These are phyloP conservation scores for Mya arenaria DNA, from an alignment of 1,140 invertebrate genomes.

Conservation along the genomic window DNA sequence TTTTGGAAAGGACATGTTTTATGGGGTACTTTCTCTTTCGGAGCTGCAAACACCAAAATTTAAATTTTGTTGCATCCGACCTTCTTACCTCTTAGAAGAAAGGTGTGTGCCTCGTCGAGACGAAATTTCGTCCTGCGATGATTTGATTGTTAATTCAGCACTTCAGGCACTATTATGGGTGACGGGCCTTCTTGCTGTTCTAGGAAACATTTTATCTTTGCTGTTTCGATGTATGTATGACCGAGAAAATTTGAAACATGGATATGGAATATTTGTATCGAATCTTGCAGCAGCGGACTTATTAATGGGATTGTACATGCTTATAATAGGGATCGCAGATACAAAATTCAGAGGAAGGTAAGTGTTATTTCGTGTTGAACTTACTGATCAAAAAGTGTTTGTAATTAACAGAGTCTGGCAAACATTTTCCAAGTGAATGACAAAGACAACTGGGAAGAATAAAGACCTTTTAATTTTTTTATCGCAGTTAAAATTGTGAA, in stretches of 20 bases:
- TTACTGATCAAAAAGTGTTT: not conserved
- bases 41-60: conserved; percentile 56
- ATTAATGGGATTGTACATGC: conserved; percentile 75
- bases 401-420: not conserved
- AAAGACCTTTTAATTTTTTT: not conserved
- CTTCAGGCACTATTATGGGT: conserved; percentile 66
- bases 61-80: conserved; percentile 65
- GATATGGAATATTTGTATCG: conserved; percentile 66
- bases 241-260: conserved; percentile 38
- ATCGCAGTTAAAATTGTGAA: not conserved
- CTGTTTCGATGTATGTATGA: conserved; percentile 46
- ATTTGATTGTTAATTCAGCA: conserved; percentile 57
- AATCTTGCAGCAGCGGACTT: conserved; percentile 72
- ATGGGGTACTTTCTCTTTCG: conserved; percentile 26
- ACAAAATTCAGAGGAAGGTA: conserved; percentile 58
- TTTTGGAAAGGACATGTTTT: conserved; percentile 57
- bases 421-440: not conserved
- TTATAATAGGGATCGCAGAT: conserved; percentile 72
- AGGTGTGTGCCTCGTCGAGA: conserved; percentile 58
- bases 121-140: conserved; percentile 66
- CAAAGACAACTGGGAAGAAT: not conserved
- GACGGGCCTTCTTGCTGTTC: conserved; percentile 55
- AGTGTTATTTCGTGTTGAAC: not conserved
- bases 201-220: conserved; percentile 62
- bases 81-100: conserved; percentile 32